Evolutionary conservation across 2,113 vertebrate species (phyloP), one percentile per base, ranked within the genome.

Genomic region (Panurus biarmicus): DNA sequence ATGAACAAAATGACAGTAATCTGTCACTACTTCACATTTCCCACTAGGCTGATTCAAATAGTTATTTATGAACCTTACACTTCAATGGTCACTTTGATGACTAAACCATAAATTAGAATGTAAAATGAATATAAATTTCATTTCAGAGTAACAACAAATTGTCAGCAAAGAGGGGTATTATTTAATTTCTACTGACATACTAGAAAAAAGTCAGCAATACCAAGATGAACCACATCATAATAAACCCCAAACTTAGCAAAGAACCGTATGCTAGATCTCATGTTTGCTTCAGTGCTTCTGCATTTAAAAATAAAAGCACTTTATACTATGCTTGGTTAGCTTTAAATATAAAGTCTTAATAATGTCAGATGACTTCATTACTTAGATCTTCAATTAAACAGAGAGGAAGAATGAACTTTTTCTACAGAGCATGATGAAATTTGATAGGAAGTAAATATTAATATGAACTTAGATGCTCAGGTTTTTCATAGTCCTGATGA

Each of bases 91-190:
- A 97, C 87, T 97, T 95, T 97, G 94, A 97, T 96, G 91, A 96
- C 91, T 97, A 96, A 92, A 90, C 79, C 85, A 97, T 93, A 97
- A 97, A 97, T 95, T 89, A 96, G 72, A 90, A 96, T 95, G 83
- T 83, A 95, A 96, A 96, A 78, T 73, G 92, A 96, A 86, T 87
- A 90, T 40, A 95, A 93, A 93, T 95, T 93, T 82, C 44, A 95
- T 96, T 97, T 96, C 65, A 89, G 38, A 96, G 66, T 74, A 94
- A 90, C 89, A 94, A 60, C 42, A 89, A 93, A 96, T 91, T 90
- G 87, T 82, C 74, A 97, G 83, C 81, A 89, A 93, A 62, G 42
- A 85, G 24, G 65, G 40, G 64, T 74, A 94, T 95, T 94, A 96
- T 44, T 97, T 97, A 96, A 96, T 93, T 97, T 94, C 82, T 89